Evolutionary conservation across 2,797 vertebrate genomes (phyloP).

Genomic region (Pangasius krempfi): DNA sequence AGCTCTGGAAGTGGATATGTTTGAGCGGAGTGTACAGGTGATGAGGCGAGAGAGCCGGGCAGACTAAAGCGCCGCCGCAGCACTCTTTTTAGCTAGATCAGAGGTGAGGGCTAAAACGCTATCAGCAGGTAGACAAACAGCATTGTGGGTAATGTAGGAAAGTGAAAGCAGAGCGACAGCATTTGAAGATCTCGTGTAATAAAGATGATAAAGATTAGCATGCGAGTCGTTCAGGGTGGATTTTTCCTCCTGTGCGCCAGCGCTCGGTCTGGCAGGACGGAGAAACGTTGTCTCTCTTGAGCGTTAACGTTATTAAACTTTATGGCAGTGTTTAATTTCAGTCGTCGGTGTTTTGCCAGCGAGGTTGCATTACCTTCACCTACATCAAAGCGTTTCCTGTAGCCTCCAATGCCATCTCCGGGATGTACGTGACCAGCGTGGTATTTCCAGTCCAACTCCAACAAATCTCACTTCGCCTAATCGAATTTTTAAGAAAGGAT

Average conservation of each 20-base stretch:
- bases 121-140: neutral
- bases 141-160: neutral
- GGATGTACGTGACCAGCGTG: slow-evolving; percentile 12
- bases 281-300: neutral
- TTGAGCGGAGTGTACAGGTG: neutral
- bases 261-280: neutral
- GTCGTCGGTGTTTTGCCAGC: neutral
- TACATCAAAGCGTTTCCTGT: slow-evolving; percentile 19
- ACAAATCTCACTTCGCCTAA: slow-evolving; percentile 41
- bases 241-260: neutral
- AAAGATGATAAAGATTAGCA: neutral
- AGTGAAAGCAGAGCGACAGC: neutral
- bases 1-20: neutral
- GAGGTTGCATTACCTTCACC: slow-evolving; percentile 3
- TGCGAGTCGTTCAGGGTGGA: neutral
- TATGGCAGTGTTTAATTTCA: slow-evolving; percentile 4
- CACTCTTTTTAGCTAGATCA: neutral
- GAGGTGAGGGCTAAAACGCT: neutral
- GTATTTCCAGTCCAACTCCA: slow-evolving; percentile 25
- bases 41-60: neutral
- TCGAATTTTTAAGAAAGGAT: slow-evolving; percentile 29
- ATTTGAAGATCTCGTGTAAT: neutral
- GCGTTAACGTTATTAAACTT: neutral
- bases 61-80: neutral
- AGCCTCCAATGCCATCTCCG: slow-evolving; percentile 2